Percentiles rank a stretch among this genome's conserved stretches.
Evolutionary conservation across 2,113 vertebrate species (phyloP).

Genomic region (Parus major): DNA sequence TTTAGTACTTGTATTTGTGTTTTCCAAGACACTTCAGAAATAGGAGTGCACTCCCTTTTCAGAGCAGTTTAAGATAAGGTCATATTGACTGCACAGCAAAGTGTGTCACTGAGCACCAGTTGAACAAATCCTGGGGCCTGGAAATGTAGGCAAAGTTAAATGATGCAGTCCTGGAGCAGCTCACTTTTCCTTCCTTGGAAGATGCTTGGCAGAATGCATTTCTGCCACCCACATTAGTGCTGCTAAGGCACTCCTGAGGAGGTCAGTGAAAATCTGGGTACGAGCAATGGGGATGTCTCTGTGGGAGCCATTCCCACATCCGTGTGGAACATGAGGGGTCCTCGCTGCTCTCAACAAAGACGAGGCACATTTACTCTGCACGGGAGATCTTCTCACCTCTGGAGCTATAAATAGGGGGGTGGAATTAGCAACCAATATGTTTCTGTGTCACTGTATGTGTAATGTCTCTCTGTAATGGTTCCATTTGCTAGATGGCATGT

Average conservation of each 20-base stretch:
- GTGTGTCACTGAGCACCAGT: neutral
- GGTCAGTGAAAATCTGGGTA: neutral
- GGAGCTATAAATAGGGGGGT: neutral
- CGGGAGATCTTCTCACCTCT: neutral
- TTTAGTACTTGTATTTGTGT: neutral
- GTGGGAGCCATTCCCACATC: neutral
- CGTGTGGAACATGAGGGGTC: neutral
- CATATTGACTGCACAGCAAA: neutral
- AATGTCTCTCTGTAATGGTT: neutral
- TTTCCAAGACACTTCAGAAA: neutral
- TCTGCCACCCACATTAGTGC: neutral
- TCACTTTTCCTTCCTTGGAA: neutral
- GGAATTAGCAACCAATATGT: neutral
- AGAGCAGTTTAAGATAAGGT: neutral
- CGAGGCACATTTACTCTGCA: neutral
- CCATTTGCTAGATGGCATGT: neutral
- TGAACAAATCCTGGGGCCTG: neutral
- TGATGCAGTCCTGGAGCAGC: neutral
- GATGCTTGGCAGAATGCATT: neutral
- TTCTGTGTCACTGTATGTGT: neutral
- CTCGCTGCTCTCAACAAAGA: neutral
- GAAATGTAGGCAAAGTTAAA: neutral
- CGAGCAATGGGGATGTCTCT: neutral
- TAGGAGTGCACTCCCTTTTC: neutral
- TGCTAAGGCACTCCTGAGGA: neutral